Base-by-base conservation (phyloP, 2,888 invertebrate genomes). In the Sphinx pinastri region DNA sequence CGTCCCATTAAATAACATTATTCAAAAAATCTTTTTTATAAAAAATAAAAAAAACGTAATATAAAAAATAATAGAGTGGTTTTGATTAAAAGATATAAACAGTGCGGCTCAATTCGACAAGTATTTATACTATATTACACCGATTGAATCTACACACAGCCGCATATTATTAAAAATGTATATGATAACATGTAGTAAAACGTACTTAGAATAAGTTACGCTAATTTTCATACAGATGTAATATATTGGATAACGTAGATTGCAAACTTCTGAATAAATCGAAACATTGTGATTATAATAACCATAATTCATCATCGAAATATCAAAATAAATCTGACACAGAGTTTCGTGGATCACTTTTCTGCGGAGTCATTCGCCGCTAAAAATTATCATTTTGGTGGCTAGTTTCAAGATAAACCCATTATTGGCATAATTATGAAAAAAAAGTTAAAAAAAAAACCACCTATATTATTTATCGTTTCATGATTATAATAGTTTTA, bases 81-180 rank as follows among this genome's bases (percentile, higher is more conserved):
- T 38, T 0, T 11, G 19, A 6, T 55, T 47, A 74, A 76, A 77
- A 74, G 82, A 81, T 78, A 83, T 79, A 81, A 73, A 82, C 80
- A 12, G 63, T 63, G 63, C 49, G 63, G 63, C 63, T 63, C 63
- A 63, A 63, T 63, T 63, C 63, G 63, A 63, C 47, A 63, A 63
- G 63, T 63, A 16, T 7, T 19, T 63, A 49, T 16, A 49, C 47
- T 49, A 74, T 77, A 78, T 19, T 79, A 83, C 79, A 82, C 80
- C 81, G 79, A 85, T 89, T 88, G 89, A 89, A 88, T 88, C 84
- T 83, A 84, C 80, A 89, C 87, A 88, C 89, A 90, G 90, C 90
- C 90, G 88, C 87, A 77, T 82, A 76, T 78, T 80, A 49, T 63
- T 63, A 47, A 49, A 57, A 63, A 47, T 19, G 25, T 63, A 47